These are phyloP conservation scores for Nyleta sp. DNA, from an alignment of 2,888 invertebrate species.

Conservation along the genomic window DNA sequence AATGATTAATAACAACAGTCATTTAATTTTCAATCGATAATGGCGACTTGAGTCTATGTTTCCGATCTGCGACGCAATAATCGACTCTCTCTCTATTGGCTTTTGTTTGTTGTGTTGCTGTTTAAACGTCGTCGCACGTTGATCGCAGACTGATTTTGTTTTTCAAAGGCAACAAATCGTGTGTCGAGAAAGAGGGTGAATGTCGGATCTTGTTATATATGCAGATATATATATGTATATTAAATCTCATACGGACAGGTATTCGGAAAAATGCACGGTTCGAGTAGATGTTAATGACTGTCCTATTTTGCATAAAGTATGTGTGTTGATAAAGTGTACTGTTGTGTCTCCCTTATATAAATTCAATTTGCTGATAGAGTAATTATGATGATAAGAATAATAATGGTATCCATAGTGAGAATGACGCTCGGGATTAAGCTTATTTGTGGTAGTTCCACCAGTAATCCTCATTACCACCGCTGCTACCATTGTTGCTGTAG, in stretches of 20 bases:
- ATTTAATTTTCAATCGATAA: conserved; percentile 75
- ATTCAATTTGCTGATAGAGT: conserved; percentile 81
- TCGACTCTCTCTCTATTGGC: not conserved
- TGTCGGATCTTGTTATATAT: conserved; percentile 45
- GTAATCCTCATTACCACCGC: conserved; percentile 77
- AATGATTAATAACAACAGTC: conserved; percentile 71
- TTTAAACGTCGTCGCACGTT: conserved; percentile 3
- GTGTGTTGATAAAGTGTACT: conserved; percentile 71
- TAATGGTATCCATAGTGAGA: conserved; percentile 73
- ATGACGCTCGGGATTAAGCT: conserved; percentile 72
- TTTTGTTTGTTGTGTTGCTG: not conserved
- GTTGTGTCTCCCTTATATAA: conserved; percentile 77
- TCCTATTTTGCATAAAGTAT: conserved; percentile 58
- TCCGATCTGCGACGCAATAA: conserved; percentile 26
- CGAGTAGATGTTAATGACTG: conserved; percentile 47
- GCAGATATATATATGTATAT: conserved; percentile 40
- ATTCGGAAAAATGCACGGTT: conserved; percentile 45
- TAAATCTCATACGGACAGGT: conserved; percentile 56
- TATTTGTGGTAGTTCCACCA: conserved; percentile 80
- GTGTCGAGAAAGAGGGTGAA: conserved; percentile 66
- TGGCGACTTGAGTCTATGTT: conserved; percentile 71
- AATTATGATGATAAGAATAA: conserved; percentile 76
- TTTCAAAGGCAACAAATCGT: conserved; percentile 39
- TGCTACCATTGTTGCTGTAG: conserved; percentile 77
- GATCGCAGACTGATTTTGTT: conserved; percentile 30